Conservation (phyloP, 2,888 invertebrate species). For the Coronaproctus castanopsis region DNA sequence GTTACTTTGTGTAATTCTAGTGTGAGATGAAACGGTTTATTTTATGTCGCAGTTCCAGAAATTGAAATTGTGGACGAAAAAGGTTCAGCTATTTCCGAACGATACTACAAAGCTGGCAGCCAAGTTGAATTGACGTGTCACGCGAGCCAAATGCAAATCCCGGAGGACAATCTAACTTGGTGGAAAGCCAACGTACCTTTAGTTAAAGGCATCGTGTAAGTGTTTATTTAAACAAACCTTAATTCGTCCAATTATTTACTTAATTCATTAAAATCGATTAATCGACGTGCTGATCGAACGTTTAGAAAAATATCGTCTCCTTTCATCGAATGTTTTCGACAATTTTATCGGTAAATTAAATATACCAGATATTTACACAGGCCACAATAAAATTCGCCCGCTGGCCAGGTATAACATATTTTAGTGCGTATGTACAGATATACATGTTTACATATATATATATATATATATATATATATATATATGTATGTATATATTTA, state of each 20-base stretch:
- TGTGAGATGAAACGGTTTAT: too few relatives aligned
- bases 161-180: slow-evolving; percentile 33
- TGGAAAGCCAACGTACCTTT: slow-evolving; percentile 33
- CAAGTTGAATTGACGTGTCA: slow-evolving; percentile 34
- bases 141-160: slow-evolving; percentile 29
- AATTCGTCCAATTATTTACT: not conserved
- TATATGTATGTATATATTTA: too few relatives aligned
- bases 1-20: slow-evolving; percentile 10
- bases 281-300: not conserved
- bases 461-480: too few relatives aligned
- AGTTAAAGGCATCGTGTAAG: slow-evolving; percentile 34
- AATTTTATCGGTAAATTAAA: too few relatives aligned
- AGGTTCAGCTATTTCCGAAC: slow-evolving; percentile 33
- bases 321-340: too few relatives aligned
- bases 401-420: too few relatives aligned
- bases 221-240: slow-evolving; percentile 14
- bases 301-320: too few relatives aligned
- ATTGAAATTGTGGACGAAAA: slow-evolving; percentile 38
- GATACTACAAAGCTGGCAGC: slow-evolving; percentile 39
- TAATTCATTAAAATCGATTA: not conserved
- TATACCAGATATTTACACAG: too few relatives aligned
- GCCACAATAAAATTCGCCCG: too few relatives aligned
- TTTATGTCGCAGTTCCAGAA: slow-evolving; percentile 35
- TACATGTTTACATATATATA: too few relatives aligned
- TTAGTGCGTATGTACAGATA: too few relatives aligned